phyloP scores from a whole-genome alignment of 2,797 vertebrate genomes.

The Dicrostonyx torquatus region DNA sequence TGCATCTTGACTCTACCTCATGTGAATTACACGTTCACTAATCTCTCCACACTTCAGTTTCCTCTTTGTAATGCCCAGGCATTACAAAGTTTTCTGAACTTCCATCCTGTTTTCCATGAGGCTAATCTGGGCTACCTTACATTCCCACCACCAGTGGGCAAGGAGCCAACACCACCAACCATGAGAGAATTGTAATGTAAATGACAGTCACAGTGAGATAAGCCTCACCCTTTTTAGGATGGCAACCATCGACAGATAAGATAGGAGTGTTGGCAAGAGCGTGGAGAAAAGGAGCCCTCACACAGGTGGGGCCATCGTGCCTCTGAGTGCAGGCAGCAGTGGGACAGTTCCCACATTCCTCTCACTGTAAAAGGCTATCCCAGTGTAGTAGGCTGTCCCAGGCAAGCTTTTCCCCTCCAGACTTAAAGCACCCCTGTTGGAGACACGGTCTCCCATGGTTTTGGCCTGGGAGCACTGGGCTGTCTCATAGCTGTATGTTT shows the following conservation, averaged over 20 bases:
- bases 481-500: neutral
- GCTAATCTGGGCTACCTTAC: neutral
- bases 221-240: neutral
- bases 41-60: neutral
- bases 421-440: neutral
- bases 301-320: neutral
- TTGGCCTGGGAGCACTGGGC: neutral
- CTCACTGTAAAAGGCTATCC: neutral
- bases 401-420: neutral
- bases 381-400: neutral
- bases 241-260: neutral
- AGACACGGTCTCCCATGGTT: neutral
- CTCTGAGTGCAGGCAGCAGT: neutral
- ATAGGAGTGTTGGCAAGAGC: neutral
- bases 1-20: neutral
- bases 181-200: neutral
- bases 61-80: neutral
- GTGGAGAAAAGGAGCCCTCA: neutral
- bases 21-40: neutral
- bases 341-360: neutral
- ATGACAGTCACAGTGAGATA: neutral
- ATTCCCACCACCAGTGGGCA: neutral
- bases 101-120: neutral
- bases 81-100: neutral
- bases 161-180: neutral